A percentile compares a stretch with the other conserved stretches of the same genome.
phyloP scores from a whole-genome alignment of 2,113 vertebrate species.

The Catharus minimus region DNA sequence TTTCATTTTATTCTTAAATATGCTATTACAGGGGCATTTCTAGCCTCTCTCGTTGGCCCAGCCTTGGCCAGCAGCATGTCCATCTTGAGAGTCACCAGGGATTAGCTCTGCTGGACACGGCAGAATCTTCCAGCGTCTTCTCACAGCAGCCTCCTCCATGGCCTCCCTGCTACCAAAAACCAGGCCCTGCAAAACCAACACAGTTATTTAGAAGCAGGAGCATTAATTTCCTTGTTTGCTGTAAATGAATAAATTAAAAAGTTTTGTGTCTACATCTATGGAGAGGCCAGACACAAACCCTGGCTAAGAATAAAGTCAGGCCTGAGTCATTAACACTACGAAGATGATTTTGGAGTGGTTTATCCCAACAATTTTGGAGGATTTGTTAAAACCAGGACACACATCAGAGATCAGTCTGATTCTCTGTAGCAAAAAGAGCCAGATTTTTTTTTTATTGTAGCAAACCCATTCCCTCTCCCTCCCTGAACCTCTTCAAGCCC shows the following conservation, averaged over 20 bases:
- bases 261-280: fast-evolving
- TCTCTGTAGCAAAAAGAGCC: not conserved
- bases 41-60: not conserved
- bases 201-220: not conserved
- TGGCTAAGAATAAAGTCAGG: not conserved
- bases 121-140: not conserved
- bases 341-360: not conserved
- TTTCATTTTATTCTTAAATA: not conserved
- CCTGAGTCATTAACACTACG: not conserved
- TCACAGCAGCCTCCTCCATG: not conserved
- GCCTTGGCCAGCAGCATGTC: not conserved
- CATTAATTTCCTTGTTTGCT: not conserved
- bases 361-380: not conserved
- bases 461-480: not conserved
- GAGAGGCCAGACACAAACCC: not conserved
- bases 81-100: not conserved
- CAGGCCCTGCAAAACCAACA: not conserved
- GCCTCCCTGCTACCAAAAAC: fast-evolving
- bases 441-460: not conserved
- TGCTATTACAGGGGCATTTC: fast-evolving
- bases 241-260: not conserved
- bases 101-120: not conserved
- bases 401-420: not conserved
- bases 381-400: not conserved
- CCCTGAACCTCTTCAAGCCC: not conserved